A percentile compares a stretch with the other conserved stretches of the same genome.
These are phyloP conservation scores for Portunus trituberculatus DNA, from an alignment of 1,140 invertebrate genomes.

Conservation along the genomic window DNA sequence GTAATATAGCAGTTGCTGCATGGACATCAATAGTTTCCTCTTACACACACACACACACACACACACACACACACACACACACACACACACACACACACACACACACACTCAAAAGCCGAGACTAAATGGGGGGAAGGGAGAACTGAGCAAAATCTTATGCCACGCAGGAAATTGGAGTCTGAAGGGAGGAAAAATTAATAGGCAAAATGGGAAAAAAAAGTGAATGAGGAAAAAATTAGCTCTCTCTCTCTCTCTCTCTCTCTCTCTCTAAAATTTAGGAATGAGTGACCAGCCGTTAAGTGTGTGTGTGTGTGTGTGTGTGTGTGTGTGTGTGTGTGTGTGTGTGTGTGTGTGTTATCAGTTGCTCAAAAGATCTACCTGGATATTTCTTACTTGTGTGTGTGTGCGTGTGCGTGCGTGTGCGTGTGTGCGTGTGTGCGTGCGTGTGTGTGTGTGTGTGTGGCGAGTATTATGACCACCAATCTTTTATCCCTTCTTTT, in stretches of 20 bases:
- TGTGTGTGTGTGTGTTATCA: neutral
- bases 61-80: neutral
- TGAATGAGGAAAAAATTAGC: neutral
- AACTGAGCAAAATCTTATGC: neutral
- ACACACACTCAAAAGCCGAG: neutral
- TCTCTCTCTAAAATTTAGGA: too few species aligned
- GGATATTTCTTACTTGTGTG: neutral
- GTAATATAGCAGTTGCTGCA: neutral
- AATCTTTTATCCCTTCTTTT: neutral
- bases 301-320: neutral
- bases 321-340: constrained; percentile 3
- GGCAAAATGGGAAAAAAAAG: neutral
- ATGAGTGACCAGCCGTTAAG: neutral
- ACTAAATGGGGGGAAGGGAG: neutral
- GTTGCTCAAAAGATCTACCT: too few species aligned
- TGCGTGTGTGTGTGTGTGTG: neutral
- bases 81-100: too few species aligned
- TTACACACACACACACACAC: neutral
- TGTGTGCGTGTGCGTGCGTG: neutral
- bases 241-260: too few species aligned
- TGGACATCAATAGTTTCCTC: neutral
- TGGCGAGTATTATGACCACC: neutral
- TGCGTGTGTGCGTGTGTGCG: neutral
- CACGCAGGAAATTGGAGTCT: neutral
- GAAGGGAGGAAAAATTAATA: neutral